Base-by-base conservation (phyloP, 2,797 vertebrate species). In the Megalops cyprinoides region DNA sequence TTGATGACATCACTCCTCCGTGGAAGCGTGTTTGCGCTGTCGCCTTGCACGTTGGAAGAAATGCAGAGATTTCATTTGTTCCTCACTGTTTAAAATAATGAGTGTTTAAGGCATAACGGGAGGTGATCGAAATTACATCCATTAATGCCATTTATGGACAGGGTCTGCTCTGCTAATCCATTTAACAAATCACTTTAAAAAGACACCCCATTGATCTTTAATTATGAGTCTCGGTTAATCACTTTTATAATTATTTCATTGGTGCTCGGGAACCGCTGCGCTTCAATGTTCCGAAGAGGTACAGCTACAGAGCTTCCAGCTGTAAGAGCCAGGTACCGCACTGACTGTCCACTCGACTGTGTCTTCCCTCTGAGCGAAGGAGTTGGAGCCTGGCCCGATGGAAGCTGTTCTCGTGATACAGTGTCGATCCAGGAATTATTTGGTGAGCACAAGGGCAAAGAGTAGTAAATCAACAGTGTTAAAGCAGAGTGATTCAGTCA, bases 111-210 rank as follows among this genome's bases (percentile, higher is more conserved):
- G 89, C 83, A 85, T 89, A 90, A 90, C 44, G 88, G 80, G 87
- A n/a, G 84, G 46, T 34, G n/a, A 92, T 92, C 90, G 80, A 91
- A 91, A 89, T 80, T 67, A 51, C 76, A 84, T 81, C 83, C 87
- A 87, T 86, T 89, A 84, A 84, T 81, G 77, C 84, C 87, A 81
- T 87, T 87, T 90, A 89, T 90, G 86, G 90, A 87, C 88, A 86
- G 88, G 88, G 81, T 79, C 83, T 86, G 87, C 86, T 89, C n/a
- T 89, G 86, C 83, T 89, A 90, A 87, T 91, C 90, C 90, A 88
- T 91, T 91, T 91, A 92, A 92, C 91, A 90, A 93, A 93, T 91
- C 90, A 88, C 87, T 88, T 91, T 87, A 89, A 93, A 92, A 88
- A 79, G 81, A 82, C 76, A 82, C 82, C 88, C 88, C 90, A 90